Base-by-base conservation (phyloP, 2,113 vertebrate genomes). In the Stomatorhinus ivindoensis region DNA sequence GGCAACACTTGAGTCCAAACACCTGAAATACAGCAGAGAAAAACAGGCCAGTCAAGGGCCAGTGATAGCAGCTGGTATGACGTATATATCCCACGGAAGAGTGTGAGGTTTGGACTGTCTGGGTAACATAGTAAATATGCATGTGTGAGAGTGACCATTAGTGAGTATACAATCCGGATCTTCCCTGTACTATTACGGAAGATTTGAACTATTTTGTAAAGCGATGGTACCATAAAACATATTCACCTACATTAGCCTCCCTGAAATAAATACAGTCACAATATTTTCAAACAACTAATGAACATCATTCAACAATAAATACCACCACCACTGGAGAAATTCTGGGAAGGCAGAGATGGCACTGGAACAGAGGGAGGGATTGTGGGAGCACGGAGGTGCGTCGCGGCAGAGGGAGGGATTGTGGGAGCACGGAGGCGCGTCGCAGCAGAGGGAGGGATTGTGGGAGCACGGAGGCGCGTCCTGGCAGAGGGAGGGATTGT, bases 1-100 rank as follows among this genome's bases (percentile, higher is more conserved):
- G 95, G 93, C 92, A 96, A 95, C 93, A 94, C 92, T 95, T 93
- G 92, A 93, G 91, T 96, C 94, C 93, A 94, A 94, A 94, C 94
- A 95, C 92, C 95, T 95, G 95, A 94, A 95, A 95, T 94, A 94
- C 87, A 96, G 96, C 93, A 95, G 95, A 96, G 93, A 94, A 95
- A 94, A 90, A 94, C 89, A 92, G 17, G 93, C 92, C 87, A 91
- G 93, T 92, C 93, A 95, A 95, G 93, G 94, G 95, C 92, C 93
- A 94, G 94, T 95, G 94, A 51, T 47, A 80, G 87, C 87, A 90
- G 24, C 61, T 35, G 76, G 87, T 50, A 88, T 42, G 10, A 65
- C 27, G 50, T 76, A 65, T 55, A 53, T 31, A 73, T n/a, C 84
- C 89, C 84, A 47, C 24, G 8, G 5, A 50, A 13, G 24, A 3